A percentile compares a stretch with the other conserved stretches of the same genome.
phyloP scores from a whole-genome alignment of 2,888 invertebrate genomes.

The Cheilosia soror region DNA sequence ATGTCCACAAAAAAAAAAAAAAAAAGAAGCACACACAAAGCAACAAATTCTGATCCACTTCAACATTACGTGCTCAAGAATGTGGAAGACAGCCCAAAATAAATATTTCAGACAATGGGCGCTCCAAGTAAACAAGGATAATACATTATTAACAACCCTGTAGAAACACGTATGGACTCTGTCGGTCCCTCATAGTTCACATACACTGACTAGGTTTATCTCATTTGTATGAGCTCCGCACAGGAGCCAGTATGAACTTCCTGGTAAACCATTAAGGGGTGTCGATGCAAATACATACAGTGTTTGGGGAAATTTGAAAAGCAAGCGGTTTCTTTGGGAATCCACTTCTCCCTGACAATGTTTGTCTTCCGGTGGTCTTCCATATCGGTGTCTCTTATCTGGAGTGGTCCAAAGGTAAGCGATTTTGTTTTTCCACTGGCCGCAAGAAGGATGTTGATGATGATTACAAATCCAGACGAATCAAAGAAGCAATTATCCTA shows the following conservation, averaged over 20 bases:
- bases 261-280: constrained; percentile 30
- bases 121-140: constrained; percentile 58
- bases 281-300: constrained; percentile 47
- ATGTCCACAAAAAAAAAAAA: constrained; percentile 9
- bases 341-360: constrained; percentile 11
- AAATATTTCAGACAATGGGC: constrained; percentile 57
- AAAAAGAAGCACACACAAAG: background rate
- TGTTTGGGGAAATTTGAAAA: constrained; percentile 22
- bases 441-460: constrained; percentile 17
- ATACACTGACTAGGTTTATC: constrained; percentile 16
- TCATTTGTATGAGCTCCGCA: constrained; percentile 64
- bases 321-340: constrained; percentile 44
- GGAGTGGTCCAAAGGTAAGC: constrained; percentile 20
- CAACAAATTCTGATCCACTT: constrained; percentile 21
- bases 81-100: constrained; percentile 55
- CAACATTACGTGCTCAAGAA: constrained; percentile 53
- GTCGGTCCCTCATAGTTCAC: constrained; percentile 16
- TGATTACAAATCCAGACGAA: constrained; percentile 52
- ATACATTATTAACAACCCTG: constrained; percentile 59
- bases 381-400: constrained; percentile 42
- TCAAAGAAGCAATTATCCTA: constrained; percentile 70
- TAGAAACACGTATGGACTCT: constrained; percentile 17
- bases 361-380: constrained; percentile 54
- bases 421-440: constrained; percentile 29
- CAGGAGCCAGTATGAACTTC: constrained; percentile 46